Percentiles rank a stretch among this genome's conserved stretches.
These are phyloP conservation scores for Procavia capensis DNA, from an alignment of 2,113 vertebrate genomes.

Conservation along the genomic window DNA sequence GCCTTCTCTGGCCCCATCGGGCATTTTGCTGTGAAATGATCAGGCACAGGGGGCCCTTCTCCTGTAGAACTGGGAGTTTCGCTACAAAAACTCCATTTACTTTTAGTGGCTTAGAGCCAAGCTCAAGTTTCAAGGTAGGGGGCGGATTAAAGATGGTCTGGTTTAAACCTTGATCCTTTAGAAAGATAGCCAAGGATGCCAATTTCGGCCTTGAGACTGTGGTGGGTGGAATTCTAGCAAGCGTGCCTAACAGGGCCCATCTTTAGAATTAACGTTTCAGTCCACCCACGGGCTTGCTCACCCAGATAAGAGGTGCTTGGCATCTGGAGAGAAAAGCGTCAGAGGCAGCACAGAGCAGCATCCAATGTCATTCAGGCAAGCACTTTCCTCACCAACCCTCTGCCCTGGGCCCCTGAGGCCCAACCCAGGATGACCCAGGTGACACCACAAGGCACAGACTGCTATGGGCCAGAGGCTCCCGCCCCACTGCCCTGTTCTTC, in stretches of 20 bases:
- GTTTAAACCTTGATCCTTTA: slow-evolving; percentile 73
- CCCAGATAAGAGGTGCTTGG: background rate
- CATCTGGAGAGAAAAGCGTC: background rate
- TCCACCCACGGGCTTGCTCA: background rate
- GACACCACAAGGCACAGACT: background rate
- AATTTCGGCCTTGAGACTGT: slow-evolving; percentile 21
- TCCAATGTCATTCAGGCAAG: background rate
- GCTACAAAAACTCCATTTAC: slow-evolving; percentile 74
- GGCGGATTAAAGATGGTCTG: slow-evolving; percentile 66
- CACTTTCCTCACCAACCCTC: background rate
- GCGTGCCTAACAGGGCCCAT: background rate
- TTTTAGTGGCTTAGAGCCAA: slow-evolving; percentile 52
- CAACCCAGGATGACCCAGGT: background rate
- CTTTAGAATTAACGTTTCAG: slow-evolving; percentile 15
- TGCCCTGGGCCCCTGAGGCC: background rate
- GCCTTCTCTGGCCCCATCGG: background rate
- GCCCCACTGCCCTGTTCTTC: background rate
- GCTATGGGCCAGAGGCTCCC: background rate
- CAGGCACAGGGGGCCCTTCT: slow-evolving; percentile 25
- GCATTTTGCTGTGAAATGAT: slow-evolving; percentile 56
- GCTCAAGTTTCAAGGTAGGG: slow-evolving; percentile 54
- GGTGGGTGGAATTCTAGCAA: background rate
- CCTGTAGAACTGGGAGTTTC: slow-evolving; percentile 39
- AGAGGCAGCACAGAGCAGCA: background rate
- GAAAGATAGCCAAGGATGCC: slow-evolving; percentile 60